These are phyloP conservation scores for Dendronephthya gigantea DNA, from an alignment of 64 coral and sea anemone genomes.

Conservation along the genomic window DNA sequence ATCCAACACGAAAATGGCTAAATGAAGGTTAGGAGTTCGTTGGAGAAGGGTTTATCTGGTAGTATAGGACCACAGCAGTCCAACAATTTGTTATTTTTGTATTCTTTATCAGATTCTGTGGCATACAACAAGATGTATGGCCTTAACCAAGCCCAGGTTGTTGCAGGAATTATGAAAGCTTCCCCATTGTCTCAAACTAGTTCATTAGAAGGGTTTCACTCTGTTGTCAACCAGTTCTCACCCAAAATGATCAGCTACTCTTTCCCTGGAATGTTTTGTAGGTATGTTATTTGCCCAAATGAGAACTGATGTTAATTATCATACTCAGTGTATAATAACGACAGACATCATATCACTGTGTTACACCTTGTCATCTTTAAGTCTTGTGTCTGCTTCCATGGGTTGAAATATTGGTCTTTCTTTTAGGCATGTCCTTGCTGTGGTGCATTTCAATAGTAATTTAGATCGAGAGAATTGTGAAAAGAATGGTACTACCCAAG, in stretches of 20 bases:
- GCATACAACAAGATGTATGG: conserved; percentile 20
- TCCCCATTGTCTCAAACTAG: conserved; percentile 7
- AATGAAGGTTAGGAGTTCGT: neutral
- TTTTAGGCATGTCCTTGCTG: neutral
- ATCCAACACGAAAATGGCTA: conserved; percentile 8
- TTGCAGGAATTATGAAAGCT: conserved; percentile 4
- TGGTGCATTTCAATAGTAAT: neutral
- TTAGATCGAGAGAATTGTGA: neutral
- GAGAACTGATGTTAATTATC: too few species aligned
- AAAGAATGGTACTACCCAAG: neutral
- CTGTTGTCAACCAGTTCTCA: neutral
- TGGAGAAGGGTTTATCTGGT: too few species aligned
- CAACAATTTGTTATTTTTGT: neutral
- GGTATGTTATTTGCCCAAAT: neutral
- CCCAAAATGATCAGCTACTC: conserved; percentile 15
- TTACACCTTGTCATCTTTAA: too few species aligned
- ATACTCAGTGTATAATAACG: too few species aligned
- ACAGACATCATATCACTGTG: too few species aligned
- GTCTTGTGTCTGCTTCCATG: too few species aligned
- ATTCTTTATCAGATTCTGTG: neutral
- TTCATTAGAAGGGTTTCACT: conserved; percentile 8
- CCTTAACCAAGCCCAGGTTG: neutral
- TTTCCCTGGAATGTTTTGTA: conserved; percentile 2
- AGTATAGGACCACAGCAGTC: too few species aligned
- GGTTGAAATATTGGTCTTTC: neutral